Base-by-base conservation (phyloP, 2,888 invertebrate genomes). In the Drosophila crucigera region DNA sequence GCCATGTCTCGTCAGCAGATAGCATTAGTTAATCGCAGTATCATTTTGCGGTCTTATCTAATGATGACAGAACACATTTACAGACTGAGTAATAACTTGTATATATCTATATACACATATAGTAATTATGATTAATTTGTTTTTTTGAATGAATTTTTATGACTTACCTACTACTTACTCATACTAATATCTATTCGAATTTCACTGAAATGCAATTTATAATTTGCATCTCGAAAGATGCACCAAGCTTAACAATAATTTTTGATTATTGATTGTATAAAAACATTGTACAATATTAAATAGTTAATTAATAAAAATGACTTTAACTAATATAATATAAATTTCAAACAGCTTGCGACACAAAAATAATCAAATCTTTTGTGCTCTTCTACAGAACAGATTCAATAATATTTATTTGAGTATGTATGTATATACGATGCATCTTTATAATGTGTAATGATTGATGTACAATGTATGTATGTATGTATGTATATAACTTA, bases 341-440 rank as follows among this genome's bases (percentile, higher is more conserved):
- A 16, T 9, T 25, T 25, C 1, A 16, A 47, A 47, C 47, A 25
- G 1, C 22, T 47, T 25, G 47, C 47, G 16, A 47, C 25, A 25
- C 22, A 37, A 30, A 35, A 25, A 43, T 71, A 28, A 39, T 47
- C 4, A 22, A 30, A 22, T 55, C 0, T 49, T 84, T 80, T 84
- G 84, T 82, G 87, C 74, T 88, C 84, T 76, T 74, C 68, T 85
- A 41, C 22, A 65, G 85, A 88, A 81, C 83, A 85, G 65, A 68
- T 76, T 83, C 72, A 85, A 76, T 79, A 68, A n/a, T 77, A 67
- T 60, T 50, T 43, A 60, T 63, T 55, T 64, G 33, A 60, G 22
- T 68, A 63, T 62, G 47, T 70, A 49, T 77, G 53, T 77, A 50
- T 78, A 53, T 58, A 68, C 47, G 75, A 80, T 79, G 73, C 76